Base-by-base conservation (phyloP, 2,797 vertebrate genomes). In the Chaetodon trifasciatus region DNA sequence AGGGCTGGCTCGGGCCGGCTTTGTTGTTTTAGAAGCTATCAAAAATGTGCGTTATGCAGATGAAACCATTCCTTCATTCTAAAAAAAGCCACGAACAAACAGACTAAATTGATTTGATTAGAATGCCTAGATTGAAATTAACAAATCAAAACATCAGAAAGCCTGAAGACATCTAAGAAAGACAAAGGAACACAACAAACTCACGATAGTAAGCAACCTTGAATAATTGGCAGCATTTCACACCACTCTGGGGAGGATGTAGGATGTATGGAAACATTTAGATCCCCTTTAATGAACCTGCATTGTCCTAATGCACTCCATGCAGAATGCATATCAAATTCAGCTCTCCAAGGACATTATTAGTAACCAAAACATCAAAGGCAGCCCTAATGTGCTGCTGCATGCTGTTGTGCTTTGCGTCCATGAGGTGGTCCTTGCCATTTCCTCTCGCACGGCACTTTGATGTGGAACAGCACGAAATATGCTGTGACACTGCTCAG, bases 381-480 rank as follows among this genome's bases (percentile, higher is more conserved):
- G 55, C 71, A 74, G 78, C 63, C 37, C 84, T 89, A 92, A 93
- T 91, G 91, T 21, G 83, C 92, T 91, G 91, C 91, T 74, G 88
- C 86, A 86, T 88, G 85, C 91, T 93, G 92, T 90, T 91, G 92
- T 92, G 89, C 91, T 94, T 92, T 90, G 87, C 88, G 86, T 94
- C 92, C 82, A 75, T 49, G 92, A 92, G 94, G 94, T 91, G 93
- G 94, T 94, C 93, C 80, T 68, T 79, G 78, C 91, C 84, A 76
- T 93, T 94, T 95, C 92, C 95, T 93, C 89, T 93, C 76, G 62
- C 89, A 68, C 82, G 3, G 86, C 77, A 92, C 94, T 95, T 95
- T 96, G 95, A 96, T 94, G 93, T 95, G 40, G 50, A 91, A 86
- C 88, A 90, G 90, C 91, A 93, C 81, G 55, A 89, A 94, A 94